A percentile compares a stretch with the other conserved stretches of the same genome.
Conservation (phyloP, 30 jellyfish, hydroid and myxozoan species). For the Chironex yamaguchii region DNA sequence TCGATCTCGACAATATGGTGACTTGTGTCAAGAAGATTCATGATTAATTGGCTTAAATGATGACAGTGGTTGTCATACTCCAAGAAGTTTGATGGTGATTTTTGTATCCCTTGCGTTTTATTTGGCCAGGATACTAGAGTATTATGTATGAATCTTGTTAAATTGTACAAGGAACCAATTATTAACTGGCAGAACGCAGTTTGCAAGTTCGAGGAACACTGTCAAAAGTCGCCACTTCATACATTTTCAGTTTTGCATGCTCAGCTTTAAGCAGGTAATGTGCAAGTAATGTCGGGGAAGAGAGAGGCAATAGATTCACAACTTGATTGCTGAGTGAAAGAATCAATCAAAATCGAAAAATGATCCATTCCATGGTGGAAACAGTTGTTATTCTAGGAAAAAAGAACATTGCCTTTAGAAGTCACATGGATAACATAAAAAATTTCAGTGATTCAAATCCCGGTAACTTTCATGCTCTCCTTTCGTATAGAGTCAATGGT, state of each 20-base stretch:
- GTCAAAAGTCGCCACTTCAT: not conserved
- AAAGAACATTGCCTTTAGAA: conserved; percentile 38
- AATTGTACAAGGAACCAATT: conserved; percentile 18
- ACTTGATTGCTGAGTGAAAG: conserved; percentile 1
- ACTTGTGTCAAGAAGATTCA: not conserved
- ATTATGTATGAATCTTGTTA: not conserved
- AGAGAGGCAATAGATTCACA: conserved; percentile 12
- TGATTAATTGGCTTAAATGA: not conserved
- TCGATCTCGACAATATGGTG: too few relatives aligned
- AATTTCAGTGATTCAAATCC: conserved; percentile 5
- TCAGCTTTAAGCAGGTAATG: conserved; percentile 1
- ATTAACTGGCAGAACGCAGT: conserved; percentile 27
- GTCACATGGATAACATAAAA: conserved; percentile 28
- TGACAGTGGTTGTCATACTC: conserved; percentile 50
- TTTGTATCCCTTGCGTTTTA: conserved; percentile 50
- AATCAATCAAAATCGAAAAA: not conserved
- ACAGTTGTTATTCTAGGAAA: conserved; percentile 30
- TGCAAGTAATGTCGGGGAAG: conserved; percentile 1
- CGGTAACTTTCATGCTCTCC: conserved; percentile 74
- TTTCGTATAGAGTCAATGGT: conserved; percentile 48
- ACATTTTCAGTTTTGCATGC: not conserved
- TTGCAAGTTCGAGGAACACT: not conserved
- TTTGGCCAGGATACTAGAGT: conserved; percentile 25
- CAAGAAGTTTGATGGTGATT: conserved; percentile 46
- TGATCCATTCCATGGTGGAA: conserved; percentile 21